Evolutionary conservation across 2,113 vertebrate genomes (phyloP).

Genomic region (Cygnus atratus): DNA sequence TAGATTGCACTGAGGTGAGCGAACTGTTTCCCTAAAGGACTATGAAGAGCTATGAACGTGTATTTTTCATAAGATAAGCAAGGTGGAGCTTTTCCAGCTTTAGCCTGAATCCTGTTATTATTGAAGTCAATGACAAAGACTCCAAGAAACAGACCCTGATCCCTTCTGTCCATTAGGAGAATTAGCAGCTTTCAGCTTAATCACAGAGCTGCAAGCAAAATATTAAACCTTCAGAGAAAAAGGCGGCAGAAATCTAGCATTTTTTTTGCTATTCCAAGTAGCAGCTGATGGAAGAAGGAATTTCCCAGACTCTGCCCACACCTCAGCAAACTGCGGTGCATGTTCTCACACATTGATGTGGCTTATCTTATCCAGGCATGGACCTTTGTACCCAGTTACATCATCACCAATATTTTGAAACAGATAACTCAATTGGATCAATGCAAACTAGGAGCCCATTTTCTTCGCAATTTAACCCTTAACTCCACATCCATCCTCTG

Average conservation of each 20-base stretch:
- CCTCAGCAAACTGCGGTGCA: neutral
- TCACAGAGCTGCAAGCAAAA: neutral
- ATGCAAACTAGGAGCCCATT: neutral
- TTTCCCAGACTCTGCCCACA: neutral
- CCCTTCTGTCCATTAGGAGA: neutral
- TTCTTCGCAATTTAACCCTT: neutral
- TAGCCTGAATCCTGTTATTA: neutral
- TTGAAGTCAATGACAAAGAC: conserved; percentile 1
- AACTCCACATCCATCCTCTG: neutral
- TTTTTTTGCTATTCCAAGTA: neutral
- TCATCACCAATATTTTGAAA: neutral
- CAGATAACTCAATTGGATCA: neutral
- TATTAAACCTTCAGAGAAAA: neutral
- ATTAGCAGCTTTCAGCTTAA: neutral
- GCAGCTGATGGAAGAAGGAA: neutral
- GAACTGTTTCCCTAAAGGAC: neutral
- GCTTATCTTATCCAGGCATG: neutral
- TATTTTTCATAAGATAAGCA: neutral
- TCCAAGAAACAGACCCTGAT: neutral
- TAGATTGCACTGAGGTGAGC: neutral
- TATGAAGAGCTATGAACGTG: neutral
- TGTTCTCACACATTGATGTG: neutral
- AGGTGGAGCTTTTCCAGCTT: conserved; percentile 9
- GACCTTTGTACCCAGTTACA: neutral
- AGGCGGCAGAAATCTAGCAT: neutral